A percentile compares a stretch with the other conserved stretches of the same genome.
These are phyloP conservation scores for Tarsius wallacei DNA, from an alignment of 2,797 vertebrate genomes.

Conservation along the genomic window DNA sequence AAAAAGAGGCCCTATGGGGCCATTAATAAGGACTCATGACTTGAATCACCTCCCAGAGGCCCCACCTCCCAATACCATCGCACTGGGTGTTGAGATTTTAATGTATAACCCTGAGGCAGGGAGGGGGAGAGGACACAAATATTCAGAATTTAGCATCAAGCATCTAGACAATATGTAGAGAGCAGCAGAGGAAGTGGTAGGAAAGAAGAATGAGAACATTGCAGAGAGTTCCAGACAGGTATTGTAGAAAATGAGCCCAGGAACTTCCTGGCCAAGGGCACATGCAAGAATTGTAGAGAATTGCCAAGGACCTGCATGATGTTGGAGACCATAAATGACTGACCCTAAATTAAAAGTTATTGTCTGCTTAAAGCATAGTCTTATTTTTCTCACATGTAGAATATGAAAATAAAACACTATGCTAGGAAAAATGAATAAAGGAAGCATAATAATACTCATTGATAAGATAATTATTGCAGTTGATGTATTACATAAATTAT, in stretches of 20 bases:
- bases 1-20: background rate
- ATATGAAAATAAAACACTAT: background rate
- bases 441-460: background rate
- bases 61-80: too few relatives aligned
- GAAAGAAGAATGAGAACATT: background rate
- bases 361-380: background rate
- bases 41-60: rapidly evolving
- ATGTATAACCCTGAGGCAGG: too few relatives aligned
- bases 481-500: background rate
- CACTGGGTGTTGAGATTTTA: background rate
- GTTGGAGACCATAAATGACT: background rate
- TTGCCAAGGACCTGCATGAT: background rate
- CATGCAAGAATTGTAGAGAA: background rate
- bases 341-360: background rate
- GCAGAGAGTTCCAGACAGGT: background rate
- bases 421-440: background rate
- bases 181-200: background rate
- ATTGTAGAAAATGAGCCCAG: background rate
- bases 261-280: background rate
- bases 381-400: background rate
- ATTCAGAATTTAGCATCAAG: background rate
- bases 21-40: background rate
- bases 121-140: background rate
- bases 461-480: background rate
- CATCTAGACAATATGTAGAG: background rate